Evolutionary conservation across 2,797 vertebrate genomes (phyloP).

Genomic region (Phrynocephalus vlangalii): DNA sequence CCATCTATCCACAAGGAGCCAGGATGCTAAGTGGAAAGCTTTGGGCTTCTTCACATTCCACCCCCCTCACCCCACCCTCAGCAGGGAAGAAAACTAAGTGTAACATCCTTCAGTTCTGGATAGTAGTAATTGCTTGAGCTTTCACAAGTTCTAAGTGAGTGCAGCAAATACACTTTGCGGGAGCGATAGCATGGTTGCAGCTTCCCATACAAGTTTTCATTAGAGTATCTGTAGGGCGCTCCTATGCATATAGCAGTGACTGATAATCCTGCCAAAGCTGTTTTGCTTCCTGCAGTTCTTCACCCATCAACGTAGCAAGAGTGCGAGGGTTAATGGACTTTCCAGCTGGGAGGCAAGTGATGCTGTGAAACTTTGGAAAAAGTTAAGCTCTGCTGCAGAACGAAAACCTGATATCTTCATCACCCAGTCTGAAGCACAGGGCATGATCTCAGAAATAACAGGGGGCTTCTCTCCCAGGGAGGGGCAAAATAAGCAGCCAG

Average conservation of each 20-base stretch:
- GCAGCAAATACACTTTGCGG: neutral
- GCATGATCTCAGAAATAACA: neutral
- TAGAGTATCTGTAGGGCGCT: neutral
- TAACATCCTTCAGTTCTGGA: conserved; percentile 7
- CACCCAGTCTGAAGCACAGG: neutral
- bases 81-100: neutral
- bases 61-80: no score
- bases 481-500: neutral
- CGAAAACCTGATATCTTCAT: neutral
- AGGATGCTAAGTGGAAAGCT: conserved; percentile 36
- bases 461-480: neutral
- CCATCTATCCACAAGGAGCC: conserved; percentile 45
- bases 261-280: neutral
- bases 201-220: neutral
- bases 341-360: neutral
- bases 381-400: neutral
- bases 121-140: neutral
- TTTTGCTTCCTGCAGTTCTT: neutral
- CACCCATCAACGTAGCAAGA: neutral
- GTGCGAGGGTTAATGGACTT: neutral
- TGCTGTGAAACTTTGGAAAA: neutral
- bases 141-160: neutral
- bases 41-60: conserved; percentile 3
- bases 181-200: neutral
- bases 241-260: neutral